These are phyloP conservation scores for Xiphorhynchus erythropygius DNA, from an alignment of 2,797 vertebrate species.

Conservation along the genomic window DNA sequence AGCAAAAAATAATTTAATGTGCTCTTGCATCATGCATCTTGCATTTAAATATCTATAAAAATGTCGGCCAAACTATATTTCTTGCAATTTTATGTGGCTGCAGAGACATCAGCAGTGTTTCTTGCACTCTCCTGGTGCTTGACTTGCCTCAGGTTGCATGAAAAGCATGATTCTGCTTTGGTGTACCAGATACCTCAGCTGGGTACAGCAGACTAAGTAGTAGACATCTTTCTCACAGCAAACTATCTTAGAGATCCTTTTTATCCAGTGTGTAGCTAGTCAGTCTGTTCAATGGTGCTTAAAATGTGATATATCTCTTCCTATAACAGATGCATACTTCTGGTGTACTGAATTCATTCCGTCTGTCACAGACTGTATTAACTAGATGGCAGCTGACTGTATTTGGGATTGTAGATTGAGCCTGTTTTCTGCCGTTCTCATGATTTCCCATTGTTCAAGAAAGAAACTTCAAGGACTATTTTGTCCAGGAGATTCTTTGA, in stretches of 20 bases:
- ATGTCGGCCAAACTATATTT: background rate
- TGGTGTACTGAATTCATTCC: background rate
- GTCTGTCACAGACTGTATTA: background rate
- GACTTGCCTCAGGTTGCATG: background rate
- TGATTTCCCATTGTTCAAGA: background rate
- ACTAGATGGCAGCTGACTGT: background rate
- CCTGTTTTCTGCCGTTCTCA: fast-evolving
- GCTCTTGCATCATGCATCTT: background rate
- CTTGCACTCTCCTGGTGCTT: background rate
- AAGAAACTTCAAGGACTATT: background rate
- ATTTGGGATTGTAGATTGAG: background rate
- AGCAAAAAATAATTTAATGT: background rate
- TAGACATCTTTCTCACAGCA: background rate
- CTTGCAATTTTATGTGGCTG: background rate
- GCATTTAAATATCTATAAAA: background rate
- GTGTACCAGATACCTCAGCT: background rate
- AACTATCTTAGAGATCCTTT: background rate
- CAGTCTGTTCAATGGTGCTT: background rate
- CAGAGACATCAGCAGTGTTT: background rate
- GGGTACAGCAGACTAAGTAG: background rate
- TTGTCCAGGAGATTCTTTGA: background rate
- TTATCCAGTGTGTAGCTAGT: background rate
- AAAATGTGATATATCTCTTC: background rate
- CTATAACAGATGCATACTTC: background rate
- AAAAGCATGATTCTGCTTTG: background rate